Evolutionary conservation across 2,797 vertebrate species (phyloP), one percentile per base, ranked within the genome.

Genomic region (Myripristis murdjan): DNA sequence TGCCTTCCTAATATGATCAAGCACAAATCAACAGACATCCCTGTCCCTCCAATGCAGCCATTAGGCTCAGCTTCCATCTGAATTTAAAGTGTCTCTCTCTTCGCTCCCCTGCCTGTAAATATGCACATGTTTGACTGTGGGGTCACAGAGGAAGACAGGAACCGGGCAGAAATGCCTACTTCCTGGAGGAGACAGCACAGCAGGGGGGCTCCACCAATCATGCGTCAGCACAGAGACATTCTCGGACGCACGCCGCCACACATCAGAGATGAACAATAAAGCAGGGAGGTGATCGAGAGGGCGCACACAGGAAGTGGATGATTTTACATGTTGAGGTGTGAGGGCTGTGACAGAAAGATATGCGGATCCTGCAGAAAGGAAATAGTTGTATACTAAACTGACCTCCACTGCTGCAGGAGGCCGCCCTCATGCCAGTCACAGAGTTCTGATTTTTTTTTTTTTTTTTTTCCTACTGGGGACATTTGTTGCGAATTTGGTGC

Each of bases 61-160:
- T 93, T 93, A 91, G 77, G 70, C 81, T 72, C 81, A 66, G 84
- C 75, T 75, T 91, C 82, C 35, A 63, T 79, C 83, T 89, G 87
- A 91, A 93, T 91, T 85, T 74, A 87, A 91, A 91, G 81, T 54
- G 77, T 75, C 69, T 84, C 72, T 61, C 56, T 71, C 44, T 35
- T 77, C 77, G 76, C 82, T 84, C 86, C 68, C 63, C 70, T 35
- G 73, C 81, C 77, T 56, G 84, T 89, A 90, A 93, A 91, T 93
- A 93, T 93, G 92, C 84, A 90, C 92, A 93, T 93, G 89, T 92
- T 93, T 93, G 91, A 93, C 92, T 83, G 89, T 0, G 49, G 74
- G 92, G 92, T 93, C 91, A 87, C 62, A 8, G 24, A 75, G 77
- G 76, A 79, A 86, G 85, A 81, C 79, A 76, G 87, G 76, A 86